Evolutionary conservation across 2,888 invertebrate genomes (phyloP).

Genomic region (Leucophenga montana): DNA sequence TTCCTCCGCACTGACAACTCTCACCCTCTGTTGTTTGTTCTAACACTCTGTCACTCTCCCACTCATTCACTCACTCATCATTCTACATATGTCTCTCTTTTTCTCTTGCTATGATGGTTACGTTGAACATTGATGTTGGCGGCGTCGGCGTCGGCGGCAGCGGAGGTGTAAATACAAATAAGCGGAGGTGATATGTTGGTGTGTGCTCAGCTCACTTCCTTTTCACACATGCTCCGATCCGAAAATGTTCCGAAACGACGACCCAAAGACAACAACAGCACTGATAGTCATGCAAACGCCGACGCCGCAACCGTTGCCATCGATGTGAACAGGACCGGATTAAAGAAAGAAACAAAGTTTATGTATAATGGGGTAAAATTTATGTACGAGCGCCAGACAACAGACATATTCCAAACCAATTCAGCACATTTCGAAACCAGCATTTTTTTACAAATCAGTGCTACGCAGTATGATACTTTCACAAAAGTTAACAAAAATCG

Average conservation of each 20-base stretch:
- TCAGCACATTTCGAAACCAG: no score
- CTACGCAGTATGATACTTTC: no score
- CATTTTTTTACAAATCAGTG: no score
- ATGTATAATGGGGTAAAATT: no score
- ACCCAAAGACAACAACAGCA: not conserved
- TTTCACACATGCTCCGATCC: constrained; percentile 55
- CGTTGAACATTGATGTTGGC: not conserved
- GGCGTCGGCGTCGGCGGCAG: not conserved
- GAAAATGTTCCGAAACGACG: no score
- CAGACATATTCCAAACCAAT: no score
- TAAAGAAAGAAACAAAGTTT: no score
- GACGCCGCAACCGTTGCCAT: not conserved
- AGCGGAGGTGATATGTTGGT: constrained; percentile 60
- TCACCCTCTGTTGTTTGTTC: not conserved
- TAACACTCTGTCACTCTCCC: not conserved
- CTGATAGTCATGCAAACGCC: constrained; percentile 30
- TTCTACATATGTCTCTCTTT: not conserved
- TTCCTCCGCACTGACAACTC: constrained; percentile 15
- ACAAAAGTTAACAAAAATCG: no score
- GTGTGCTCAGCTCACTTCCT: constrained; percentile 58
- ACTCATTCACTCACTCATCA: not conserved
- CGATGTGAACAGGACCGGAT: no score
- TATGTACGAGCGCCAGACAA: no score
- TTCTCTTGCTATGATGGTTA: not conserved
- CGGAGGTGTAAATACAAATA: constrained; percentile 60